phyloP scores from a whole-genome alignment of 2,888 invertebrate genomes.

The Aromia moschata region DNA sequence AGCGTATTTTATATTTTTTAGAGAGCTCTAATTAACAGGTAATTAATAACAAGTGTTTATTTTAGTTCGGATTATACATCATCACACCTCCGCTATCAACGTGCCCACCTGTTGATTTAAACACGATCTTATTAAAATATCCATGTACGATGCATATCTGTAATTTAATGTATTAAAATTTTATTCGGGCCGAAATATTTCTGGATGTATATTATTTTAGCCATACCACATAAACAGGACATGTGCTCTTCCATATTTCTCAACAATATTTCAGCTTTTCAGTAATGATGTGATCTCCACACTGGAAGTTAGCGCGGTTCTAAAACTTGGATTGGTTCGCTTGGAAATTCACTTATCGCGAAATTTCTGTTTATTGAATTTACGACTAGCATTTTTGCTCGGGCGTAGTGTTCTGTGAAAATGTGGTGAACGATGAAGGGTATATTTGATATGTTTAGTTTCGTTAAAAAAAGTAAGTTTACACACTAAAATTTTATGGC shows the following conservation, averaged over 20 bases:
- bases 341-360: neutral
- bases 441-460: conserved; percentile 26
- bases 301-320: conserved; percentile 18
- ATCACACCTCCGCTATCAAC: neutral
- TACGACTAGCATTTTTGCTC: conserved; percentile 1
- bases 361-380: neutral
- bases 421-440: conserved; percentile 6
- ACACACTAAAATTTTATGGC: neutral
- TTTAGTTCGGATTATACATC: too few relatives aligned
- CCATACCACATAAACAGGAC: conserved; percentile 43
- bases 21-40: too few relatives aligned
- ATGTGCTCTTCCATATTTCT: conserved; percentile 34
- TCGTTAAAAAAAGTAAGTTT: conserved; percentile 25
- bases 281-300: conserved; percentile 40
- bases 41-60: too few relatives aligned
- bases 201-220: conserved; percentile 46
- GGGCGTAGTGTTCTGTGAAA: conserved; percentile 8
- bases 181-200: conserved; percentile 34
- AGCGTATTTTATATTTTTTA: too few relatives aligned
- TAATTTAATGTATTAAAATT: conserved; percentile 33
- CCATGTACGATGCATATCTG: conserved; percentile 18
- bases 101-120: neutral
- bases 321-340: neutral
- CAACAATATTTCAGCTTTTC: conserved; percentile 37
- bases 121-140: conserved; percentile 12